A percentile compares a stretch with the other conserved stretches of the same genome.
Evolutionary conservation across 1,140 invertebrate species (phyloP).

Genomic region (Drosophila teissieri): DNA sequence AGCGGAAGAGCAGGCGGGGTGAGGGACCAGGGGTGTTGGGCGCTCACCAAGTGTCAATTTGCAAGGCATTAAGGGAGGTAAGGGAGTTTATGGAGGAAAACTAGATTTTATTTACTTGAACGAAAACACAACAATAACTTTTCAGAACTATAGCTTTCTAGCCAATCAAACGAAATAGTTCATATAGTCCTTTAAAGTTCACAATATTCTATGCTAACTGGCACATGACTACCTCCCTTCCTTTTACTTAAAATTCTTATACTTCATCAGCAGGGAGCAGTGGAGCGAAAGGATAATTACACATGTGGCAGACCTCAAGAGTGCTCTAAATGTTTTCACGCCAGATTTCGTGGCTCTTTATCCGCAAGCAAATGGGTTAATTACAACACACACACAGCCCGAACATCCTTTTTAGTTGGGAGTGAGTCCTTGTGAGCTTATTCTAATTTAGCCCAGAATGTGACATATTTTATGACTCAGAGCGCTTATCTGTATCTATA

Average conservation of each 20-base stretch:
- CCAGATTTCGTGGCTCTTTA: conserved; percentile 20
- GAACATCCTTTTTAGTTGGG: conserved; percentile 48
- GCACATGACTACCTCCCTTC: not conserved
- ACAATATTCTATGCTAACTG: no score
- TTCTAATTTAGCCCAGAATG: conserved; percentile 66
- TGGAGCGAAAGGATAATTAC: conserved; percentile 5
- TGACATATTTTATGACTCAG: conserved; percentile 79
- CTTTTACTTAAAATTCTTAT: conserved; percentile 1
- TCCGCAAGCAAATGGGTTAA: conserved; percentile 47
- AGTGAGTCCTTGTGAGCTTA: conserved; percentile 61
- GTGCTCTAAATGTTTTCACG: conserved; percentile 66
- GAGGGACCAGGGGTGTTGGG: not conserved
- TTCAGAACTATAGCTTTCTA: no score
- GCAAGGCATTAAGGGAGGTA: conserved; percentile 67
- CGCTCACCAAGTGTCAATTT: conserved; percentile 72
- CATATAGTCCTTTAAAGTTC: not conserved
- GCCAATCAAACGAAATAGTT: no score
- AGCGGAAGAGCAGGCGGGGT: not conserved
- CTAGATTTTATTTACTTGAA: not conserved
- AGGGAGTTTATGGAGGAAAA: not conserved
- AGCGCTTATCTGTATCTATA: conserved; percentile 45
- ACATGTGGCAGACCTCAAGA: conserved; percentile 25
- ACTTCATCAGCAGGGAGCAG: not conserved
- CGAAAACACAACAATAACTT: not conserved
- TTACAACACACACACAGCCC: conserved; percentile 34